Evolutionary conservation across 64 coral and sea anemone species (phyloP).

Genomic region (Montipora efflorescens): DNA sequence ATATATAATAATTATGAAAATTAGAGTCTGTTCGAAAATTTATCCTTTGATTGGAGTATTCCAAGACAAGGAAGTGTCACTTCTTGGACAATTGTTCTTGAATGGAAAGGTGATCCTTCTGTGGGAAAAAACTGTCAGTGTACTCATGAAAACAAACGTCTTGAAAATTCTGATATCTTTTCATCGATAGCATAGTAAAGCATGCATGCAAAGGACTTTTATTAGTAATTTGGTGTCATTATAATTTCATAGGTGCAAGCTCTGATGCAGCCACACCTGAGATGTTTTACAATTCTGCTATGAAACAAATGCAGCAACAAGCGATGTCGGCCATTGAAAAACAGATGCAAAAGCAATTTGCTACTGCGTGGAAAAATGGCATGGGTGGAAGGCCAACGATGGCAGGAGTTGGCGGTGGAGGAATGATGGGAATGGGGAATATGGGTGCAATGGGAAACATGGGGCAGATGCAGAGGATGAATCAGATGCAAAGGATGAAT

Average conservation of each 20-base stretch:
- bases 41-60: background rate
- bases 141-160: too few relatives aligned
- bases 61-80: background rate
- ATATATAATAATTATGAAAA: too few relatives aligned
- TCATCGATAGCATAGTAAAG: background rate
- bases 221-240: conserved; percentile 38
- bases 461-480: conserved; percentile 28
- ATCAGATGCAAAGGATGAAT: conserved; percentile 3
- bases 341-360: conserved; percentile 60
- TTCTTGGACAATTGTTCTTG: background rate
- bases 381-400: conserved; percentile 45
- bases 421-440: conserved; percentile 63
- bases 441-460: conserved; percentile 42
- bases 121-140: too few relatives aligned
- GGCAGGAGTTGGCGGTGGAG: conserved; percentile 42
- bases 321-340: conserved; percentile 76
- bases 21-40: background rate
- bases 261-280: conserved; percentile 34
- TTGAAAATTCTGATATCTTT: background rate
- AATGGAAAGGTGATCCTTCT: background rate
- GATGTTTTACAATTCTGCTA: conserved; percentile 48
- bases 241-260: conserved; percentile 45
- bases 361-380: conserved; percentile 34
- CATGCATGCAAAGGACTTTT: background rate
- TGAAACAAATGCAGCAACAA: conserved; percentile 75